These are phyloP conservation scores for Dynastes maya DNA, from an alignment of 2,888 invertebrate genomes.

Conservation along the genomic window DNA sequence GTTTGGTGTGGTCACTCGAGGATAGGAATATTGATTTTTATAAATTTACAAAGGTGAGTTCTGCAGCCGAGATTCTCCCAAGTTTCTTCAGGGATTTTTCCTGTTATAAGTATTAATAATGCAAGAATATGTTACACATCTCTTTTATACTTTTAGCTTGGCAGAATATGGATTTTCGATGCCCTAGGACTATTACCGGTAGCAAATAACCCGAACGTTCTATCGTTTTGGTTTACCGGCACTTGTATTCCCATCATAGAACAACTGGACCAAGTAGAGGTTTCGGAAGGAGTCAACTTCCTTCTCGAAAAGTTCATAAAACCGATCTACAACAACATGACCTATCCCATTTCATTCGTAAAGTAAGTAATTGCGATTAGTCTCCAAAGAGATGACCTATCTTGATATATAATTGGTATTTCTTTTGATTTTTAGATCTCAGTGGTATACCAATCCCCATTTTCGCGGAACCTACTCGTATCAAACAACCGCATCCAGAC, in stretches of 20 bases:
- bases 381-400: neutral
- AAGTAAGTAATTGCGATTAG: conserved; percentile 60
- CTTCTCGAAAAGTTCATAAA: conserved; percentile 73
- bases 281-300: conserved; percentile 70
- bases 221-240: conserved; percentile 80
- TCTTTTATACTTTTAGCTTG: conserved; percentile 58
- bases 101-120: no score
- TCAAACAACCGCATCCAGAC: conserved; percentile 52
- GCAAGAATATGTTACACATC: neutral
- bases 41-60: conserved; percentile 47
- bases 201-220: conserved; percentile 74
- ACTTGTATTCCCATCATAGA: conserved; percentile 77
- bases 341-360: conserved; percentile 66
- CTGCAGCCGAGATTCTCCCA: no score
- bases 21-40: conserved; percentile 60
- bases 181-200: conserved; percentile 77
- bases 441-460: conserved; percentile 78
- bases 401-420: conserved; percentile 46
- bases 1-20: conserved; percentile 72
- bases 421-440: conserved; percentile 71
- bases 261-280: conserved; percentile 71
- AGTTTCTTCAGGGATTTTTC: no score
- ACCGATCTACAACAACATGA: conserved; percentile 69
- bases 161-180: conserved; percentile 74
- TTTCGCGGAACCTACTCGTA: conserved; percentile 68